A percentile compares a stretch with the other conserved stretches of the same genome.
phyloP scores from a whole-genome alignment of 2,797 vertebrate genomes.

The Chaunax sp. region DNA sequence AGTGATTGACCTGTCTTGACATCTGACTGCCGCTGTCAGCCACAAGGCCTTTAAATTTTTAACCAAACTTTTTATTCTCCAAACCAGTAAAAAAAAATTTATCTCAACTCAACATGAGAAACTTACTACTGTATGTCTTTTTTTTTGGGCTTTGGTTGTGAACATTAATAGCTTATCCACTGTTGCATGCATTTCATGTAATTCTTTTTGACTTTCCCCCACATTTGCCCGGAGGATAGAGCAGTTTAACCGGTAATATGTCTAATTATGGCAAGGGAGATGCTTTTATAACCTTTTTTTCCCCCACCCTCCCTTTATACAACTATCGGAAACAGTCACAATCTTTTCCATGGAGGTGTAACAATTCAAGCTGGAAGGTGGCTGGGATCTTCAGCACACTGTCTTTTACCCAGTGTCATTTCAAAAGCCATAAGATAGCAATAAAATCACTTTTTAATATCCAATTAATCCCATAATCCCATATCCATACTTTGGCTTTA shows the following conservation, averaged over 20 bases:
- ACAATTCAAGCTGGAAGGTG: conserved; percentile 39
- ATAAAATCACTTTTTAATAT: conserved; percentile 21
- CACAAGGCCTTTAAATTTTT: conserved; percentile 87
- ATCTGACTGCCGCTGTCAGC: conserved; percentile 82
- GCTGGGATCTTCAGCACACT: conserved; percentile 80
- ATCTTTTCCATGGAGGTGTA: conserved; percentile 84
- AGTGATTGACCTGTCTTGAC: conserved; percentile 72
- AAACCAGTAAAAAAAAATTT: conserved; percentile 92
- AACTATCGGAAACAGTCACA: conserved; percentile 86
- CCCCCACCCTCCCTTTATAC: conserved; percentile 89
- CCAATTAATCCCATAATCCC: conserved; percentile 29
- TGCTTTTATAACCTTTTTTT: conserved; percentile 93
- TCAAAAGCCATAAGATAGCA: conserved; percentile 59
- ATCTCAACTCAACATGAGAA: conserved; percentile 83
- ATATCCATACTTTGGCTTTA: neutral
- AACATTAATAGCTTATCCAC: conserved; percentile 85
- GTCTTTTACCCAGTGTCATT: conserved; percentile 30
- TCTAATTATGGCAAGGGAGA: conserved; percentile 95
- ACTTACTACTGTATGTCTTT: conserved; percentile 64
- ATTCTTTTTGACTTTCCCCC: conserved; percentile 93
- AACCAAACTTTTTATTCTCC: conserved; percentile 87
- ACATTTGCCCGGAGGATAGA: conserved; percentile 95
- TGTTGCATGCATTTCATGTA: conserved; percentile 88
- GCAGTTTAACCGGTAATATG: conserved; percentile 96
- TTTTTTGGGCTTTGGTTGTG: conserved; percentile 43